Percentiles rank a stretch among this genome's conserved stretches.
Evolutionary conservation across 2,888 invertebrate species (phyloP).

Genomic region (Aelia acuminata): DNA sequence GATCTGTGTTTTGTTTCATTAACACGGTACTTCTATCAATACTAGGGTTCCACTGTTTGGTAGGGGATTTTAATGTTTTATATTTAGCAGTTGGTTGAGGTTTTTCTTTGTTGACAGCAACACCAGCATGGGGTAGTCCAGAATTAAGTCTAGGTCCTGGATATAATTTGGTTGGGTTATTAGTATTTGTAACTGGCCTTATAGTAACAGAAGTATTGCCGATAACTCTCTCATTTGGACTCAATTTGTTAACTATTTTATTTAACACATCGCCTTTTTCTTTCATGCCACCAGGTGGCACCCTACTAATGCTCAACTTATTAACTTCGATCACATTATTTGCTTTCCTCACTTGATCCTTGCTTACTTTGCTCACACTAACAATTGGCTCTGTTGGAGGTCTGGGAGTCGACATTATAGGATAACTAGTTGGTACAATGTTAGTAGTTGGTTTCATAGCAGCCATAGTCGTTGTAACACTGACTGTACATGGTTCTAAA

Average conservation of each 20-base stretch:
- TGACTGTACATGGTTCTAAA: conserved; percentile 46
- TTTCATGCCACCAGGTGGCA: conserved; percentile 68
- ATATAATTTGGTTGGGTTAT: conserved; percentile 55
- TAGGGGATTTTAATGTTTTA: conserved; percentile 75
- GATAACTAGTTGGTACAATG: conserved; percentile 54
- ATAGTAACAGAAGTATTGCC: conserved; percentile 64
- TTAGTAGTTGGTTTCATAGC: conserved; percentile 56
- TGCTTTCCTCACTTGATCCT: conserved; percentile 63
- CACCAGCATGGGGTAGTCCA: conserved; percentile 12
- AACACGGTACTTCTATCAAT: conserved; percentile 71
- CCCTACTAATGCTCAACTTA: conserved; percentile 64
- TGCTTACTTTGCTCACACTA: conserved; percentile 64
- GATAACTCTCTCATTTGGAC: conserved; percentile 64
- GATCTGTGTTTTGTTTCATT: conserved; percentile 69
- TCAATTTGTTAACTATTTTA: conserved; percentile 64
- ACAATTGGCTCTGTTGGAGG: conserved; percentile 61
- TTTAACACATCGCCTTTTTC: conserved; percentile 66
- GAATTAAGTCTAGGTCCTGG: conserved; percentile 53
- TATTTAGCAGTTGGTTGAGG: conserved; percentile 71
- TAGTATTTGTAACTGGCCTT: conserved; percentile 61
- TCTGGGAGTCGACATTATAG: conserved; percentile 57
- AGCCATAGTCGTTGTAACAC: conserved; percentile 60
- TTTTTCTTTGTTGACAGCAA: conserved; percentile 59
- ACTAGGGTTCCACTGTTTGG: conserved; percentile 76
- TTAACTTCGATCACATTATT: conserved; percentile 62